A percentile compares a stretch with the other conserved stretches of the same genome.
Evolutionary conservation across 2,113 vertebrate species (phyloP).

Genomic region (Pterocles orientalis): DNA sequence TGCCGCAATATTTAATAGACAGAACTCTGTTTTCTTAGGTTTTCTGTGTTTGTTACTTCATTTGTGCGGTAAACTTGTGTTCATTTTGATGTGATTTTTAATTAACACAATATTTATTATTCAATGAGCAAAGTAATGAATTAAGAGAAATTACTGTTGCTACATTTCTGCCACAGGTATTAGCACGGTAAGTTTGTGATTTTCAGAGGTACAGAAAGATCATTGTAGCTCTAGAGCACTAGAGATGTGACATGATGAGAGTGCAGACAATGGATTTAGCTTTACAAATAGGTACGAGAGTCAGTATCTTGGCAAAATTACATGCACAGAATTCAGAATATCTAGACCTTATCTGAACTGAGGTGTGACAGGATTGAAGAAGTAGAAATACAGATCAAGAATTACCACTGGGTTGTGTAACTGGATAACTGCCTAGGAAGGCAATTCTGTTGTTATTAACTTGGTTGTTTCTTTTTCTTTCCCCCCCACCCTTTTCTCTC

Average conservation of each 20-base stretch:
- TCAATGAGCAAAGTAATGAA: background rate
- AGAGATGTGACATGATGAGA: background rate
- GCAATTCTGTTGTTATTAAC: background rate
- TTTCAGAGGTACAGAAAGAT: background rate
- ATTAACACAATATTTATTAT: background rate
- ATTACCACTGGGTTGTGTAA: no score
- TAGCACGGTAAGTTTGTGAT: background rate
- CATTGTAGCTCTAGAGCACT: background rate
- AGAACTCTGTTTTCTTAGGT: background rate
- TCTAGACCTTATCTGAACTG: background rate
- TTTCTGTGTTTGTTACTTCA: background rate
- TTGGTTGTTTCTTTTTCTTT: background rate
- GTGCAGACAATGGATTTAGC: background rate
- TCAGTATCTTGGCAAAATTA: background rate
- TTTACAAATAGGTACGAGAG: background rate
- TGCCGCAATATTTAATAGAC: background rate
- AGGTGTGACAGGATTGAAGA: background rate
- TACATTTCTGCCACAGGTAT: background rate
- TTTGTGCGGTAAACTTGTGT: background rate
- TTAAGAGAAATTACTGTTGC: background rate
- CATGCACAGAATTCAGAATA: background rate
- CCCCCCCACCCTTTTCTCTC: background rate
- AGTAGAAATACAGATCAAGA: background rate
- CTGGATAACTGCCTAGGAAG: background rate
- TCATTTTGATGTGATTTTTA: background rate